Percentiles rank a stretch among this genome's conserved stretches.
Conservation (phyloP, 2,113 vertebrate genomes). For the Sardina pilchardus region DNA sequence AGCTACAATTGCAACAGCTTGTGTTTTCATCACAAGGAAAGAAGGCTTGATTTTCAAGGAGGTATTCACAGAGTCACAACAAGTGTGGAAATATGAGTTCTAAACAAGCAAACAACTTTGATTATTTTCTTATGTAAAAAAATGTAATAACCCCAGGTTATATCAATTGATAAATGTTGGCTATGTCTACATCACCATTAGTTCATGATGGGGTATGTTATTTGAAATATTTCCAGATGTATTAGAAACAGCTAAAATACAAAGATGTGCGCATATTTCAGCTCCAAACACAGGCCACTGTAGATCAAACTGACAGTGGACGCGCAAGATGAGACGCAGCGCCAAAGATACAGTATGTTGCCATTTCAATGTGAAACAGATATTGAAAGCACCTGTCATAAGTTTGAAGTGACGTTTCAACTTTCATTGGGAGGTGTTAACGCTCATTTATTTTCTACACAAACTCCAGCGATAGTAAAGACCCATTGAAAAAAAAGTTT, state of each 20-base stretch:
- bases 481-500: slow-evolving; percentile 76
- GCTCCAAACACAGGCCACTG: background rate
- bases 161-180: background rate
- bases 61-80: background rate
- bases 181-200: background rate
- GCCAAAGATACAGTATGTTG: slow-evolving; percentile 25
- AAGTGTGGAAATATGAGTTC: background rate
- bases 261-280: background rate
- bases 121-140: background rate
- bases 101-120: background rate
- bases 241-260: background rate
- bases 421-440: slow-evolving; percentile 50
- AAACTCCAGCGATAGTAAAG: slow-evolving; percentile 61
- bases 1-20: slow-evolving; percentile 24
- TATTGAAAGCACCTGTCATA: slow-evolving; percentile 52
- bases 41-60: background rate
- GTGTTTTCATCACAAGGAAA: slow-evolving; percentile 36
- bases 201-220: background rate
- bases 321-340: background rate
- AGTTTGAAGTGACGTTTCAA: slow-evolving; percentile 53
- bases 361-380: slow-evolving; percentile 41
- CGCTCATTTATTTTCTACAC: slow-evolving; percentile 51
- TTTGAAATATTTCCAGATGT: background rate
- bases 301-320: background rate
- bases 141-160: too few species aligned